A percentile compares a stretch with the other conserved stretches of the same genome.
phyloP scores from a whole-genome alignment of 2,888 invertebrate genomes.

The Argyra leucocephala region DNA sequence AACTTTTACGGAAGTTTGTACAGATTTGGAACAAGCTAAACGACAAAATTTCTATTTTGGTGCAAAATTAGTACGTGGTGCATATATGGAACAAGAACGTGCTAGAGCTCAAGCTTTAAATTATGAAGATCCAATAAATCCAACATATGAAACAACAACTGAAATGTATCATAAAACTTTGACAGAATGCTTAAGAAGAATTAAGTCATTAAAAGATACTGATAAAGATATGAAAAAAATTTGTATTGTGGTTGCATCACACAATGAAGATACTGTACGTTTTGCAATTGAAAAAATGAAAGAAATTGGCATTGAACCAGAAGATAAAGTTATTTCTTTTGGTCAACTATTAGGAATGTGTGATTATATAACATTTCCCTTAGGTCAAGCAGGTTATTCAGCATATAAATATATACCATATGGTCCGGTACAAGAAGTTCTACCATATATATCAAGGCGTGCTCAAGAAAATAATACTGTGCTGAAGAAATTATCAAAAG shows the following conservation, averaged over 20 bases:
- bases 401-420: constrained; percentile 99
- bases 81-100: constrained; percentile 94
- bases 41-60: constrained; percentile 97
- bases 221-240: constrained; percentile 61
- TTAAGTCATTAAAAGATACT: constrained; percentile 60
- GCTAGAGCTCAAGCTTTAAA: constrained; percentile 82
- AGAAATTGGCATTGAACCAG: constrained; percentile 79
- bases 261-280: constrained; percentile 96
- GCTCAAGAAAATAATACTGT: constrained; percentile 95
- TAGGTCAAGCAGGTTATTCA: constrained; percentile 97
- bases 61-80: constrained; percentile 94
- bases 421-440: constrained; percentile 93
- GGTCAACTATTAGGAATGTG: constrained; percentile 99
- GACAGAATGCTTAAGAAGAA: constrained; percentile 72
- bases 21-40: constrained; percentile 90
- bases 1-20: constrained; percentile 70
- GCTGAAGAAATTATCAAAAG: constrained; percentile 84
- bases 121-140: constrained; percentile 92
- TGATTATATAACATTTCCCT: constrained; percentile 94
- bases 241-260: constrained; percentile 96
- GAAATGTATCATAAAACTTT: constrained; percentile 88
- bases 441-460: constrained; percentile 93
- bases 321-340: constrained; percentile 94
- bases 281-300: constrained; percentile 96
- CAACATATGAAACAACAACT: constrained; percentile 82